Conservation (phyloP, 2,797 vertebrate species). For the Sphenopsis melanotis region DNA sequence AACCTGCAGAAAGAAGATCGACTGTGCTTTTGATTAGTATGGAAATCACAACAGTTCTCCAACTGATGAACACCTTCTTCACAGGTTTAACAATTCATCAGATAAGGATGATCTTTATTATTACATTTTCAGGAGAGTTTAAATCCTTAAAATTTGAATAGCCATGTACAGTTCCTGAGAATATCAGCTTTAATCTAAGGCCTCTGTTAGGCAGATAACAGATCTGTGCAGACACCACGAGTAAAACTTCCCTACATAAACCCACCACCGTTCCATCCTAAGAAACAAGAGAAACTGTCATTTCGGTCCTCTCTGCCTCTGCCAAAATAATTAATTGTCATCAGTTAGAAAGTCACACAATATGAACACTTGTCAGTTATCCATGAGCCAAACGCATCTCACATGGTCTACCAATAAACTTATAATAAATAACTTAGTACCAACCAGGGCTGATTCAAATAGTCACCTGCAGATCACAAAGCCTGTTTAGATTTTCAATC, state of each 20-base stretch:
- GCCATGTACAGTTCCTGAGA: background rate
- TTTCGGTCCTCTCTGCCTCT: background rate
- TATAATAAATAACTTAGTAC: background rate
- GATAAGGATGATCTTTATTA: background rate
- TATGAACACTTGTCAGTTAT: background rate
- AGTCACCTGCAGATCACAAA: background rate
- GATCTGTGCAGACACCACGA: rapidly evolving
- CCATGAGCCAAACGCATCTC: background rate
- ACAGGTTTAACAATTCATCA: background rate
- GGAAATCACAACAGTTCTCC: background rate
- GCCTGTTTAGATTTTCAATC: background rate
- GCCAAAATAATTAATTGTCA: background rate
- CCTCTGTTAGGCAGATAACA: background rate
- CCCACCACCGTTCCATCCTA: background rate
- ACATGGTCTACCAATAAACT: background rate
- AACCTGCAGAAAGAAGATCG: background rate
- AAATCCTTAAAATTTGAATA: background rate
- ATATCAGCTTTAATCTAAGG: background rate
- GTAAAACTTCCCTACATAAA: background rate
- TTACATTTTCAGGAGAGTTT: background rate
- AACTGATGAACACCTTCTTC: background rate
- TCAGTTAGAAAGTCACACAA: background rate
- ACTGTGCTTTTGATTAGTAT: background rate
- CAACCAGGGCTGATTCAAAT: background rate
- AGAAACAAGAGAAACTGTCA: background rate